Evolutionary conservation across 1,140 invertebrate species (phyloP), one percentile per base, ranked within the genome.

Genomic region (Oedothorax gibbosus): DNA sequence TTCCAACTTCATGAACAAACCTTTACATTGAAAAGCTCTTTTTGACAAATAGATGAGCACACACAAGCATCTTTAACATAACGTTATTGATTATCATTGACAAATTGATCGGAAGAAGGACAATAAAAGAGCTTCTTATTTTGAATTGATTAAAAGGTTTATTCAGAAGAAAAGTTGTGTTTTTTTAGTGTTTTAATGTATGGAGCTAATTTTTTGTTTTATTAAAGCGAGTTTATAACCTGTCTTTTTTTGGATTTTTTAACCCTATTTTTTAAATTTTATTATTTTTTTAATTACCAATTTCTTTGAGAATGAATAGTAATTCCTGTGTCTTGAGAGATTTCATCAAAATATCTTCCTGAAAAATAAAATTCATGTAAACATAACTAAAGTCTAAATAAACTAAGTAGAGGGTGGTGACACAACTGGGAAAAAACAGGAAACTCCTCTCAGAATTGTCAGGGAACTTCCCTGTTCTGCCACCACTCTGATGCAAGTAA

Each of bases 271-370:
- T n/a, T n/a, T 35, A 35, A 2, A 35, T 35, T 35, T 35, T 35
- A 35, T 35, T 35, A 5, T 35, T 1, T 35, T 35, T 35, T 35
- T 35, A 35, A 35, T 35, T 35, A 35, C 5, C 5, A 35, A 35
- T 35, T 35, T 35, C 2, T 1, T 35, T 35, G 35, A 35, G 35
- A 35, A 35, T 35, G 35, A 35, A 1, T 35, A 35, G 35, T 35
- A 35, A 35, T 35, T 35, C 1, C 98, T 7, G 98, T 99, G 89
- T 99, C 98, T 93, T 88, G 88, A 68, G 87, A 87, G 89, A 99
- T 99, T 92, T 99, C 98, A 92, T 99, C 98, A 92, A 99, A 99
- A 91, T 99, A 99, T 88, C 96, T 93, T 86, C 94, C 94, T 94
- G 86, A 65, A 90, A 87, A 73, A 10, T 77, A 87, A 73, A 35